A percentile compares a stretch with the other conserved stretches of the same genome.
phyloP scores from a whole-genome alignment of 2,113 vertebrate species.

The Varanus salvator region DNA sequence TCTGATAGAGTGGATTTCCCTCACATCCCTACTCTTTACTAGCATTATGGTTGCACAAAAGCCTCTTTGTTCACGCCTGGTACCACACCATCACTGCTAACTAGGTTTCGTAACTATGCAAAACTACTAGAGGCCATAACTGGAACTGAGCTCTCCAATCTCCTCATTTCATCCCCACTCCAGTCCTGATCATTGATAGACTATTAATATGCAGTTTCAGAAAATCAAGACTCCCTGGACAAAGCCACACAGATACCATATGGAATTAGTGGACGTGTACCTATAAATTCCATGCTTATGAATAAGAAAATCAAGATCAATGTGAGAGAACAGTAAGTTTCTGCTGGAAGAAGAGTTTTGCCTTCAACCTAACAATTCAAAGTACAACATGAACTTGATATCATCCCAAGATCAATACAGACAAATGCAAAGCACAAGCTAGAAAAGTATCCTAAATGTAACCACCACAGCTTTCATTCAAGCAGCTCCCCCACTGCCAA shows the following conservation, averaged over 20 bases:
- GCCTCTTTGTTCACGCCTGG: background rate
- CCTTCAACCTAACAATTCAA: background rate
- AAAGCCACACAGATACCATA: background rate
- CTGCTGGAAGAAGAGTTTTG: background rate
- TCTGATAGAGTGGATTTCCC: no score
- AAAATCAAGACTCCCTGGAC: background rate
- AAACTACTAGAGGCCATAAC: background rate
- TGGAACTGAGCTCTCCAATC: background rate
- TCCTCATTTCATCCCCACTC: background rate
- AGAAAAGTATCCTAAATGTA: background rate
- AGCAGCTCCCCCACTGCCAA: background rate
- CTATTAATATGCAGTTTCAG: background rate
- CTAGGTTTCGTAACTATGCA: background rate
- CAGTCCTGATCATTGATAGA: background rate
- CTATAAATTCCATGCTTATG: background rate
- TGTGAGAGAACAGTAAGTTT: background rate
- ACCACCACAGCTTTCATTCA: slow-evolving; percentile 10
- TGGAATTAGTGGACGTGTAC: rapidly evolving
- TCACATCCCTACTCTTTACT: background rate
- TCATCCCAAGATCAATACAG: slow-evolving; percentile 4
- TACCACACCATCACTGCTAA: background rate
- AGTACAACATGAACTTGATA: slow-evolving; percentile 1
- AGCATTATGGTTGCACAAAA: background rate
- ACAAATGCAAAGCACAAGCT: slow-evolving; percentile 20
- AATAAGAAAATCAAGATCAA: slow-evolving; percentile 10